Evolutionary conservation across 2,797 vertebrate species (phyloP).

Genomic region (Xiphophorus birchmanni): DNA sequence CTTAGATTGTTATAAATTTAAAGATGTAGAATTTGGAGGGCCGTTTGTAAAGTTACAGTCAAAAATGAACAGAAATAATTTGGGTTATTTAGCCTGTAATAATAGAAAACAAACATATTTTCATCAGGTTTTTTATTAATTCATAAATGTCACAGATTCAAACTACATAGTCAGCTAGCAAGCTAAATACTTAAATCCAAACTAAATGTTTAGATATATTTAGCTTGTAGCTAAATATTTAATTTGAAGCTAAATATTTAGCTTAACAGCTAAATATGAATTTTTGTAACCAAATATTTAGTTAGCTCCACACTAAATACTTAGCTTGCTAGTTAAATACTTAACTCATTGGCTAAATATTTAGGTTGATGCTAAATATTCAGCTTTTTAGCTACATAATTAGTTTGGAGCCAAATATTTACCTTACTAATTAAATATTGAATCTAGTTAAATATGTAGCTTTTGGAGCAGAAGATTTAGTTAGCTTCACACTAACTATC

Average conservation of each 20-base stretch:
- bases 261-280: too few relatives aligned
- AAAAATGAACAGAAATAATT: not conserved
- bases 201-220: too few relatives aligned
- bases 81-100: not conserved
- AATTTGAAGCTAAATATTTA: not conserved
- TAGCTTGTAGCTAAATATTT: not conserved
- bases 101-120: not conserved
- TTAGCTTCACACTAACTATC: not conserved
- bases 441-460: not conserved
- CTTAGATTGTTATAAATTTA: not conserved
- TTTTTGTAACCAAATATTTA: too few relatives aligned
- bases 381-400: not conserved
- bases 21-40: not conserved
- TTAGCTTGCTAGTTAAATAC: too few relatives aligned
- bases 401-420: not conserved
- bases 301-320: too few relatives aligned
- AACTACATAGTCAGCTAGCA: not conserved
- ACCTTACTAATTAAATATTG: not conserved
- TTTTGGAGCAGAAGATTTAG: too few relatives aligned
- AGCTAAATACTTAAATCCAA: not conserved
- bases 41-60: not conserved
- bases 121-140: not conserved
- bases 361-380: not conserved
- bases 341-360: too few relatives aligned
- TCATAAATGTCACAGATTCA: not conserved